Evolutionary conservation across 2,797 vertebrate genomes (phyloP).

Genomic region (Mionectes olivaceus): DNA sequence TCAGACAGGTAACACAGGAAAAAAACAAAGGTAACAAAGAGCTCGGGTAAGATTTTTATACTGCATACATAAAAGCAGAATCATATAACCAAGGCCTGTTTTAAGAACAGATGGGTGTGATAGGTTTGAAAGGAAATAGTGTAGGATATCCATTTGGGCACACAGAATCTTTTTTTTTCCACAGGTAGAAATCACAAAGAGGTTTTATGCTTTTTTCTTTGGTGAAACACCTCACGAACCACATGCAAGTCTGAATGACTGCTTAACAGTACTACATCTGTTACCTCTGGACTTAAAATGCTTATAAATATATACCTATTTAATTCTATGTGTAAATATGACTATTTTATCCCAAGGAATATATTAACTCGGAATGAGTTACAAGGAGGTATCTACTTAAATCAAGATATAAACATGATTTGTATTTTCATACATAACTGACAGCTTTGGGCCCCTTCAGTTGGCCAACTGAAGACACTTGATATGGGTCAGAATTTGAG

Average conservation of each 20-base stretch:
- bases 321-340: background rate
- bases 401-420: background rate
- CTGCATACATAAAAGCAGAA: background rate
- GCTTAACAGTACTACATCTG: background rate
- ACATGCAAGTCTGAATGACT: background rate
- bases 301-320: background rate
- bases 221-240: conserved; percentile 16
- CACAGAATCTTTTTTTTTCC: background rate
- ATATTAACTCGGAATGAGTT: background rate
- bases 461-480: background rate
- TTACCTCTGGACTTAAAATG: background rate
- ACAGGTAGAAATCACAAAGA: background rate
- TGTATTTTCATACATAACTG: background rate
- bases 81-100: background rate
- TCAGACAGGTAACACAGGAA: background rate
- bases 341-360: background rate
- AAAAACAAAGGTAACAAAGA: background rate
- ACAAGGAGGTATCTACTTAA: background rate
- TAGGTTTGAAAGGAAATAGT: background rate
- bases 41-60: background rate
- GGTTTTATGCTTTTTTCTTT: background rate
- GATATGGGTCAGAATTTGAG: background rate
- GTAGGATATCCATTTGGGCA: background rate
- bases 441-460: background rate
- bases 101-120: conserved; percentile 1